phyloP scores from a whole-genome alignment of 2,888 invertebrate species.

The Athripsodes cinereus region DNA sequence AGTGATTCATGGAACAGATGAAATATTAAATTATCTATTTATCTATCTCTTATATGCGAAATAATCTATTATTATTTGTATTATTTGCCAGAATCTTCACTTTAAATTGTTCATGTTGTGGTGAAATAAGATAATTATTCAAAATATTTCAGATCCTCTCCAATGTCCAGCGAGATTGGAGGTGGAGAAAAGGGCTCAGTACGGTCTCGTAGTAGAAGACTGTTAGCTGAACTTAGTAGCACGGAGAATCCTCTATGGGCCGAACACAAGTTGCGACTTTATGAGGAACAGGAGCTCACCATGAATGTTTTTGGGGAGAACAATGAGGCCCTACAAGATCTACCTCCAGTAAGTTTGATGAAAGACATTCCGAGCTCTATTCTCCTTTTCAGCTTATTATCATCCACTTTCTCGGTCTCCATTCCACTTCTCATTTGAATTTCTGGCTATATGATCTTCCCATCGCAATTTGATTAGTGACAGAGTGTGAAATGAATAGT shows the following conservation, averaged over 20 bases:
- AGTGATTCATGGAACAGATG: too few species aligned
- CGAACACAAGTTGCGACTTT: conserved; percentile 83
- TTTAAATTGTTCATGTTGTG: too few species aligned
- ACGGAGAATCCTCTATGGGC: conserved; percentile 92
- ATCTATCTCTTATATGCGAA: too few species aligned
- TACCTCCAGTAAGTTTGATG: conserved; percentile 40
- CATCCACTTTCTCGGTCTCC: not conserved
- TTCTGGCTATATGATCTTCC: too few species aligned
- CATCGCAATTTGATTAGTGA: too few species aligned
- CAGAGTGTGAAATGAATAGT: too few species aligned
- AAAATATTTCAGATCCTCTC: not conserved
- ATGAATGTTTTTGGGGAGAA: conserved; percentile 80
- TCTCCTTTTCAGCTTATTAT: too few species aligned
- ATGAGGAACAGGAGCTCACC: conserved; percentile 87
- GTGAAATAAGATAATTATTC: too few species aligned
- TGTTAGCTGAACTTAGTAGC: conserved; percentile 79
- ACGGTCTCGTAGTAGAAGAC: conserved; percentile 74
- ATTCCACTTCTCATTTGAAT: not conserved
- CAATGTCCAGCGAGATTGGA: conserved; percentile 59
- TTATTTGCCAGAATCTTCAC: too few species aligned
- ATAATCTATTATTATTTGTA: too few species aligned
- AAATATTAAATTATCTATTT: too few species aligned
- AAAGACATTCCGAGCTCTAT: too few species aligned
- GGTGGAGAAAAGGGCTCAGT: conserved; percentile 74
- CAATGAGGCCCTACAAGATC: conserved; percentile 47